Evolutionary conservation across 1,140 invertebrate species (phyloP).

Genomic region (Cydia amplana): DNA sequence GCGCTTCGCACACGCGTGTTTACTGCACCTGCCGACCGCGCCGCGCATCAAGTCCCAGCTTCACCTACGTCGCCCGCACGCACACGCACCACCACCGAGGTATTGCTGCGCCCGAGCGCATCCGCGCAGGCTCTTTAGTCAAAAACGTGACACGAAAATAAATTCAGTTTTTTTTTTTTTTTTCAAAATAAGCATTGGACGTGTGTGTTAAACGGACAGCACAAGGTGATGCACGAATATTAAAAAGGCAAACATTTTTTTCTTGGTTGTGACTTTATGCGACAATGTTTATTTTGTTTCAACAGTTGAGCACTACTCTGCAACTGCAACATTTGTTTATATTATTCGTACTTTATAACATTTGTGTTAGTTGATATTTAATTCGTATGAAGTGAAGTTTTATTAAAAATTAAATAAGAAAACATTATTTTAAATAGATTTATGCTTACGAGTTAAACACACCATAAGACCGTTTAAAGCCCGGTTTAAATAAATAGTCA

Average conservation of each 20-base stretch:
- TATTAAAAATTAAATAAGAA: too few species aligned
- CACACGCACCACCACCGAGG: slow-evolving; percentile 33
- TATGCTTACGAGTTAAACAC: too few species aligned
- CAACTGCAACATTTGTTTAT: too few species aligned
- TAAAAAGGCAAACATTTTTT: not conserved
- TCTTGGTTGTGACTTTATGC: not conserved
- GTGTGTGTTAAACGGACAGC: slow-evolving; percentile 4
- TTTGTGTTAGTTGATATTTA: not conserved
- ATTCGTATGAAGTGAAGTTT: not conserved
- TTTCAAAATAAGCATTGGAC: slow-evolving; percentile 10
- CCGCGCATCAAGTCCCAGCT: slow-evolving; percentile 42
- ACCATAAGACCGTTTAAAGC: not conserved
- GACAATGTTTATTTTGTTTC: not conserved
- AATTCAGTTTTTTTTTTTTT: not conserved
- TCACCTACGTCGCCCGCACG: slow-evolving; percentile 41
- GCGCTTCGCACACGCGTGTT: slow-evolving; percentile 61
- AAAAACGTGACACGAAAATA: slow-evolving; percentile 1
- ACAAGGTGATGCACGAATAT: not conserved
- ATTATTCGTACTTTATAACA: too few species aligned
- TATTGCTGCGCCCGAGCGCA: slow-evolving; percentile 3
- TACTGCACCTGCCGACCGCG: slow-evolving; percentile 32
- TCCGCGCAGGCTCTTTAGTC: not conserved
- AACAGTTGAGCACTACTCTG: not conserved
- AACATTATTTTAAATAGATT: too few species aligned
- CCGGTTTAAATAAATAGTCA: not conserved